Base-by-base conservation (phyloP, 2,888 invertebrate genomes). In the Metopia argyrocephala region DNA sequence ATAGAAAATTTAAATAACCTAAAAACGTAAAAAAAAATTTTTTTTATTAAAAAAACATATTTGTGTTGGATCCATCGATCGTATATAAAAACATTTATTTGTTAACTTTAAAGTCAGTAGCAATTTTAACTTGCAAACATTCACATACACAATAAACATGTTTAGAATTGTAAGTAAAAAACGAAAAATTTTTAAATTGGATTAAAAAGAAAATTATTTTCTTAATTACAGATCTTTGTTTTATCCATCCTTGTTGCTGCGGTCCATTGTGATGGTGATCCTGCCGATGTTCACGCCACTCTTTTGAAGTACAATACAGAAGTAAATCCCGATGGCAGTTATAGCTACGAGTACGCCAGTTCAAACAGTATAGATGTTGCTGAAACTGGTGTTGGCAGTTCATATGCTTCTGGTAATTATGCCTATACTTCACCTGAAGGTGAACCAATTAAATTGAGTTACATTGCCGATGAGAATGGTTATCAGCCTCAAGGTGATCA, bases 341-440 rank as follows among this genome's bases (percentile, higher is more conserved):
- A 89, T 89, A 76, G 85, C 0, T 92, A 88, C 86, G 71, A 76
- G 2, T 93, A 87, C 84, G 90, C 92, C 79, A 93, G 94, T 82
- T 91, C 90, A 18, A 94, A 94, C 84, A 93, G 93, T 18, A 94
- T 94, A 85, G 52, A 86, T 0, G 93, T 88, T 23, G 90, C 92
- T 83, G 93, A 93, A 85, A 83, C 84, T 6, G 94, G 94, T 81
- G 87, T 86, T 25, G 89, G 94, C 83, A 91, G 92, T 86, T 92
- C 92, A 84, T 85, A 87, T 54, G 93, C 92, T 1, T 59, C 78
- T 1, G 89, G 89, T 7, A 82, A 83, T 3, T 86, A 84, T 31
- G 71, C 83, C 1, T 87, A 90, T 20, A 85, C 83, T 4, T 86
- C 90, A 5, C 90, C 90, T 12, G 88, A 90, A 69, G 90, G 89